phyloP scores from a whole-genome alignment of 2,113 vertebrate species.

The Circaetus gallicus region DNA sequence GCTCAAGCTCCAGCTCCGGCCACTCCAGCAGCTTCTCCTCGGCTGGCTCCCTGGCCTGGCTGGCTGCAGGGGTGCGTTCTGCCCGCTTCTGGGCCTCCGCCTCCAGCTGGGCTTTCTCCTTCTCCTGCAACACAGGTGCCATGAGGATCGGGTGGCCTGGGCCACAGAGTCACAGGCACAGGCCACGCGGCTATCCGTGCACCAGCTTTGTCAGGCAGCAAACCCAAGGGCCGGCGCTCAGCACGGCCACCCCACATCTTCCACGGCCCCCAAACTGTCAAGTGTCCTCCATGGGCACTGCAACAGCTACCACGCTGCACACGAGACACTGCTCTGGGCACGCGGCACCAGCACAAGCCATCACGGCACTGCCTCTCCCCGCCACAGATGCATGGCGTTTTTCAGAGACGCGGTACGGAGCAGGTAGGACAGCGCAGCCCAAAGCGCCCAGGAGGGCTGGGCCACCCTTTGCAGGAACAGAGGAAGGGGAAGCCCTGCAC shows the following conservation, averaged over 20 bases:
- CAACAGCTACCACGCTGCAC: neutral
- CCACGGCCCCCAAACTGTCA: neutral
- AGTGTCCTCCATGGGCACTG: fast-evolving
- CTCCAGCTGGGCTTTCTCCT: slow-evolving; percentile 90
- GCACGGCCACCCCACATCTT: fast-evolving
- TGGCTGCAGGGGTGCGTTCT: slow-evolving; percentile 59
- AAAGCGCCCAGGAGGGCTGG: neutral
- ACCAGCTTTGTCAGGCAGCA: neutral
- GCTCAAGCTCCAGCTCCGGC: slow-evolving; percentile 91
- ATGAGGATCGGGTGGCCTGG: neutral
- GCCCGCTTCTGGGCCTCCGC: slow-evolving; percentile 70
- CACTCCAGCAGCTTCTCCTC: slow-evolving; percentile 87
- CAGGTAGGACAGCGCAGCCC: neutral
- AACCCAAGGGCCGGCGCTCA: neutral
- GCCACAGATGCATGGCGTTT: fast-evolving
- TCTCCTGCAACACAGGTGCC: slow-evolving; percentile 72
- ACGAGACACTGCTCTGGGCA: neutral
- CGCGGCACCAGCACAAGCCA: fast-evolving
- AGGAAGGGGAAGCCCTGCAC: neutral
- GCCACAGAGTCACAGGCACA: fast-evolving
- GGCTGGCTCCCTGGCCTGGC: slow-evolving; percentile 41
- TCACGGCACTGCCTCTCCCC: fast-evolving
- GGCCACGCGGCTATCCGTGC: neutral
- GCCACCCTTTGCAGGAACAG: neutral
- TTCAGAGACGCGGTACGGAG: fast-evolving